Conservation (phyloP, 2,888 invertebrate genomes). For the Nomada hirtipes region DNA sequence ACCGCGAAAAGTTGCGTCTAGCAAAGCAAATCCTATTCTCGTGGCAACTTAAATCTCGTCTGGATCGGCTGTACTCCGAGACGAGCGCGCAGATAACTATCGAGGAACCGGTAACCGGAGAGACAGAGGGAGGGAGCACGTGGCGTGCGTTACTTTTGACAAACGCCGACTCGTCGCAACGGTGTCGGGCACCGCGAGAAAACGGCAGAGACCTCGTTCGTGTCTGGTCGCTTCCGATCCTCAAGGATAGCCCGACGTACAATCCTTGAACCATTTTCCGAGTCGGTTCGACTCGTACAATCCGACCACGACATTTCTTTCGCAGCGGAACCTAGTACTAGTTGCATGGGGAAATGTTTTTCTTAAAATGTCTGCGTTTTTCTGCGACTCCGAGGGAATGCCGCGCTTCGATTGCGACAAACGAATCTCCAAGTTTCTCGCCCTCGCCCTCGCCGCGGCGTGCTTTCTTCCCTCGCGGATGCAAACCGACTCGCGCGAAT, state of each 20-base stretch:
- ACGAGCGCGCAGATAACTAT: neutral
- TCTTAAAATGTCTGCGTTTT: neutral
- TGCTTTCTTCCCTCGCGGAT: neutral
- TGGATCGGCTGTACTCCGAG: neutral
- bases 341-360: neutral
- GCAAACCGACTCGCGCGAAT: neutral
- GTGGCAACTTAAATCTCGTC: neutral
- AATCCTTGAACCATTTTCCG: slow-evolving; percentile 63
- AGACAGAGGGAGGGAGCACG: neutral
- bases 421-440: neutral
- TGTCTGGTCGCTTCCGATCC: slow-evolving; percentile 39
- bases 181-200: slow-evolving; percentile 4
- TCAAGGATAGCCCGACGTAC: slow-evolving; percentile 49
- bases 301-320: slow-evolving; percentile 15
- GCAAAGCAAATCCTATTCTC: neutral
- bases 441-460: neutral
- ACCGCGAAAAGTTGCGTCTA: no score
- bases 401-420: neutral
- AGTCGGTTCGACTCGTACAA: slow-evolving; percentile 20
- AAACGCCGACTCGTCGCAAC: slow-evolving; percentile 2
- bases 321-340: no score
- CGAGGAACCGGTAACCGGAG: slow-evolving; percentile 7
- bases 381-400: neutral
- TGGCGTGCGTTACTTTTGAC: neutral
- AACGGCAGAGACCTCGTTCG: slow-evolving; percentile 31